These are phyloP conservation scores for Agrochola circellaris DNA, from an alignment of 2,888 invertebrate genomes.

Conservation along the genomic window DNA sequence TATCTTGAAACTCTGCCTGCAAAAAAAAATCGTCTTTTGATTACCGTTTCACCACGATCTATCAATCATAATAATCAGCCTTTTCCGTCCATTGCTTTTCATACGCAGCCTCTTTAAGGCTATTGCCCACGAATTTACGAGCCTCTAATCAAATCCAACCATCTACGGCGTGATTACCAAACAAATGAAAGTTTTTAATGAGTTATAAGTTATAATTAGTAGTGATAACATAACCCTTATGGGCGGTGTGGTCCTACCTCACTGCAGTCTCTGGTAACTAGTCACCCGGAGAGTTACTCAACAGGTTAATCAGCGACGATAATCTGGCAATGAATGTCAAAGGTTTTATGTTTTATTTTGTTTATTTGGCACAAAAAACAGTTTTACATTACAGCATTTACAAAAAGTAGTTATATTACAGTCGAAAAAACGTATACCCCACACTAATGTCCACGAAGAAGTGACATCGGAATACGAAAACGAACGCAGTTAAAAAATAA, in stretches of 20 bases:
- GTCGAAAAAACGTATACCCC: too few relatives aligned
- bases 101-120: background rate
- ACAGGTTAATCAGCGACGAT: slow-evolving; percentile 58
- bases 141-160: background rate
- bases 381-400: too few relatives aligned
- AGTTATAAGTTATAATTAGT: slow-evolving; percentile 16
- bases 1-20: background rate
- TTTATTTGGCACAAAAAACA: too few relatives aligned
- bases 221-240: slow-evolving; percentile 32
- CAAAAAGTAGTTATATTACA: too few relatives aligned
- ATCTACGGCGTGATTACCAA: background rate
- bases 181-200: background rate
- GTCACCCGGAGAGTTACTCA: slow-evolving; percentile 38
- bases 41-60: background rate
- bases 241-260: slow-evolving; percentile 39
- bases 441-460: too few relatives aligned
- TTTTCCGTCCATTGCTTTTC: background rate
- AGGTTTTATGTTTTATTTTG: background rate
- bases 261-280: slow-evolving; percentile 15
- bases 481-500: too few relatives aligned
- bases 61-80: background rate
- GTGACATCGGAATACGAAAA: too few relatives aligned
- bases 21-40: too few relatives aligned
- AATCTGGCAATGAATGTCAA: slow-evolving; percentile 43
- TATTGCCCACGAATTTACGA: background rate